phyloP scores from a whole-genome alignment of 2,797 vertebrate species.

The Danio choprae region DNA sequence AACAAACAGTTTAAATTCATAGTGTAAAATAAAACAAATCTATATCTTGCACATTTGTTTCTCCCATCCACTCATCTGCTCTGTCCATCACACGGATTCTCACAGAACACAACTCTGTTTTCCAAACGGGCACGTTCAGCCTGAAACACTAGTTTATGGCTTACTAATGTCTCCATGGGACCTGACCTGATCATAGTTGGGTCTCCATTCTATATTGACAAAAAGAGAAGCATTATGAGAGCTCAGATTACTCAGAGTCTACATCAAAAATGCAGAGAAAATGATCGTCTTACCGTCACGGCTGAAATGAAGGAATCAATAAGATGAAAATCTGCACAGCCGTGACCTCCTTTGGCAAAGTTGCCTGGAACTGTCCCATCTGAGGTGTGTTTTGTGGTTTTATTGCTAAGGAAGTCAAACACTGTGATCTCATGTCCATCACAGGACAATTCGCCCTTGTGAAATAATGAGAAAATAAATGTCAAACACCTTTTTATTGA shows the following conservation, averaged over 20 bases:
- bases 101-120: conserved; percentile 75
- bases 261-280: background rate
- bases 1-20: background rate
- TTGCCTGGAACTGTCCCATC: background rate
- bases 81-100: conserved; percentile 5
- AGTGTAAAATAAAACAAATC: background rate
- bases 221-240: conserved; percentile 34
- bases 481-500: background rate
- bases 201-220: conserved; percentile 74
- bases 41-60: background rate
- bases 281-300: conserved; percentile 74
- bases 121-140: conserved; percentile 82
- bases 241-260: background rate
- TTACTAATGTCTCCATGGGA: conserved; percentile 80
- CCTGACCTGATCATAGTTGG: conserved; percentile 78
- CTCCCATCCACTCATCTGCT: background rate
- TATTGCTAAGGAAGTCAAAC: conserved; percentile 81
- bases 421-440: conserved; percentile 71
- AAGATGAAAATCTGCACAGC: conserved; percentile 81
- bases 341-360: conserved; percentile 71
- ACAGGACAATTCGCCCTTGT: conserved; percentile 79
- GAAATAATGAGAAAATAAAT: background rate
- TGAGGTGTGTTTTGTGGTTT: conserved; percentile 63
- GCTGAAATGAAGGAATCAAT: conserved; percentile 82
- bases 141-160: conserved; percentile 85